Base-by-base conservation (phyloP, 2,888 invertebrate species). In the Atethmia centrago region DNA sequence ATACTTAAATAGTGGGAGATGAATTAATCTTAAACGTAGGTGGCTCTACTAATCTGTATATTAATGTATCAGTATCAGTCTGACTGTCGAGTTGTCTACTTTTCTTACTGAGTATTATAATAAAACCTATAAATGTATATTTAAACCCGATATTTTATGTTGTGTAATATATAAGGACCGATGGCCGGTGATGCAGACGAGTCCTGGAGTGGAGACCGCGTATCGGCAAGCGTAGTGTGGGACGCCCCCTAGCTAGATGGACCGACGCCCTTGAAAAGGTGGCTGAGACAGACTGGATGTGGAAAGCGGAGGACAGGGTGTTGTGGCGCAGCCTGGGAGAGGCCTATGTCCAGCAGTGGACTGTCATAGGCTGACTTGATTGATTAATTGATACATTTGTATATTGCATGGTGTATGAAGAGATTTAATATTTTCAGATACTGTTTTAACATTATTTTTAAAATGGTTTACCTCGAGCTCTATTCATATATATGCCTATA, bases 11-110 rank as follows among this genome's bases (percentile, higher is more conserved):
- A 74, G 69, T 77, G 36, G 47, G 25, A 28, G 31, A 25, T 36
- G 16, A 31, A 84, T 84, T 72, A 53, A 76, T 84, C 84, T 84
- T 82, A 42, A 66, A 83, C 84, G 82, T 83, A 77, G 82, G 84
- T 83, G 84, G 84, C 36, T 74, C 67, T 45, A 78, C 40, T 82
- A 83, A 83, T 84, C 85, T 83, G 61, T 71, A 62, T 81, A 83
- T 84, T 81, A 84, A 83, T 83, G 82, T 84, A 56, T 74, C 40
- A 72, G 42, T 74, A 81, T 84, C 71, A 81, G 71, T 84, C 55
- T 62, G 40, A 62, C 66, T 62, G 78, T 72, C 85, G 25, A 70
- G 69, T 56, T 82, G 68, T 85, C 71, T 74, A 69, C 74, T 77
- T 77, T 77, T 55, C 67, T 72, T 63, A 66, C 71, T 74, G 71